Evolutionary conservation across 2,888 invertebrate species (phyloP).

Genomic region (Ophion obscuratus): DNA sequence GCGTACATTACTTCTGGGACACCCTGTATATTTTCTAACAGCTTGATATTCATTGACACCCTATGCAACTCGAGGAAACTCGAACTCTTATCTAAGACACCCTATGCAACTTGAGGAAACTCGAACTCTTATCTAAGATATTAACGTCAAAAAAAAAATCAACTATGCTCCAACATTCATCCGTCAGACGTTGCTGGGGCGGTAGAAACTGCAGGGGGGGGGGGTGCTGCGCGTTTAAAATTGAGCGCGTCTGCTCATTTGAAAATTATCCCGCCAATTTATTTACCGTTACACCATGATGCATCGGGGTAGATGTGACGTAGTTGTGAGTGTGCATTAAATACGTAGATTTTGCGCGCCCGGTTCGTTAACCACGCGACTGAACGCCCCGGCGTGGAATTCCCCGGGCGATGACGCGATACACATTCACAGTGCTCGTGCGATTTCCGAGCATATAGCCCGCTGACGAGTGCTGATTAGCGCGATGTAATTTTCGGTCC

Average conservation of each 20-base stretch:
- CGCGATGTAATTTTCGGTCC: constrained; percentile 75
- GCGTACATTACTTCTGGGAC: no score
- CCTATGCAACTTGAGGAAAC: no score
- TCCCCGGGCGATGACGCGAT: constrained; percentile 68
- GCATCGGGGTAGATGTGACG: not conserved
- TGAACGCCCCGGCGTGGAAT: constrained; percentile 64
- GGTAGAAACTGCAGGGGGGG: not conserved
- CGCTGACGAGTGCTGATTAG: constrained; percentile 62
- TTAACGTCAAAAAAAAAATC: no score
- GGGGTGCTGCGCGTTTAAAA: not conserved
- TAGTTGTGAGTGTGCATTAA: constrained; percentile 4
- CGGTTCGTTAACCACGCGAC: constrained; percentile 65
- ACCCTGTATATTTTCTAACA: no score
- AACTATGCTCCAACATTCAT: no score
- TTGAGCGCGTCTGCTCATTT: constrained; percentile 16
- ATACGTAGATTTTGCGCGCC: constrained; percentile 13
- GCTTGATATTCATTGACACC: no score
- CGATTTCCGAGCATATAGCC: constrained; percentile 39
- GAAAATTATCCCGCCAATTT: constrained; percentile 11
- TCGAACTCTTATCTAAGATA: no score
- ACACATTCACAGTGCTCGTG: constrained; percentile 32
- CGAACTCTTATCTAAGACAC: no score
- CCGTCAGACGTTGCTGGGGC: no score
- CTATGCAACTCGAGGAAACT: no score
- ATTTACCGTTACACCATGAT: constrained; percentile 8